phyloP scores from a whole-genome alignment of 2,888 invertebrate species.

The Keiferia lycopersicella region DNA sequence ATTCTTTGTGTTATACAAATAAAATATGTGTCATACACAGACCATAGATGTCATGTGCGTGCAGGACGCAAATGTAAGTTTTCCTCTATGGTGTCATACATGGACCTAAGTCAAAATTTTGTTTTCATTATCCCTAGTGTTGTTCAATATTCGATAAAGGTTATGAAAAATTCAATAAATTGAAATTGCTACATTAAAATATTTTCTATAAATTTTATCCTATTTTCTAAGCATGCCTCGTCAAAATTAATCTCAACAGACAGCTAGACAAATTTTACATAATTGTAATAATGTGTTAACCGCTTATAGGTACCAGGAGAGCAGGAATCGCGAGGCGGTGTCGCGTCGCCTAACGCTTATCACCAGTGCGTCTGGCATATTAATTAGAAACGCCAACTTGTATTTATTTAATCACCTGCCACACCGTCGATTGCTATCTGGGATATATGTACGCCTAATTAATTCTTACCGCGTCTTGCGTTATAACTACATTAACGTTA shows the following conservation, averaged over 20 bases:
- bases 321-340: conserved; percentile 60
- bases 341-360: conserved; percentile 56
- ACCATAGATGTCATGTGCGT: too few relatives aligned
- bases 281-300: conserved; percentile 70
- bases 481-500: conserved; percentile 42
- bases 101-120: too few relatives aligned
- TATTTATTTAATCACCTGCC: conserved; percentile 79
- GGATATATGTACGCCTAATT: conserved; percentile 65
- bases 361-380: conserved; percentile 75
- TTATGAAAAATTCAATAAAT: too few relatives aligned
- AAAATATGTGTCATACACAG: too few relatives aligned
- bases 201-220: too few relatives aligned
- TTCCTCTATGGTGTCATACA: too few relatives aligned
- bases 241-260: conserved; percentile 30
- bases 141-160: neutral
- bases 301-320: conserved; percentile 43
- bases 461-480: conserved; percentile 63
- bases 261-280: conserved; percentile 59
- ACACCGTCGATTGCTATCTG: conserved; percentile 67
- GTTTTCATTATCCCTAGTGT: neutral
- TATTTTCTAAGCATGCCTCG: conserved; percentile 11
- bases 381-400: conserved; percentile 74
- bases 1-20: too few relatives aligned
- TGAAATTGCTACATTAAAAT: neutral
- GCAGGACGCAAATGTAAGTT: too few relatives aligned